Base-by-base conservation (phyloP, 1,140 invertebrate species). In the Ephestia elutella region DNA sequence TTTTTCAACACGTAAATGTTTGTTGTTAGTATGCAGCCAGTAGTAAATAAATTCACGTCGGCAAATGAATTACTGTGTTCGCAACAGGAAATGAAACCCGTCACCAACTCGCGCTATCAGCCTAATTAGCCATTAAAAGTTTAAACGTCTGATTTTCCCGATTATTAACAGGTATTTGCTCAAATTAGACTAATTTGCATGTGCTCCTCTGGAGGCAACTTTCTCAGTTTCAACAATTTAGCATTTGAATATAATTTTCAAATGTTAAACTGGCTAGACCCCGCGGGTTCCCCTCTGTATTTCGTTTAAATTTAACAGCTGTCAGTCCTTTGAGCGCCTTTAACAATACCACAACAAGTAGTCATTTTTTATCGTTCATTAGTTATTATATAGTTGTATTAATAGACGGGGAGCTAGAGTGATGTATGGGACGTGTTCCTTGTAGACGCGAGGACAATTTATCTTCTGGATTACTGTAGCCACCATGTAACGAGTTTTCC, bases 101-200 rank as follows among this genome's bases (percentile, higher is more conserved):
- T 53, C 50, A 53, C 50, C 50, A 17, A 25, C 49, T 20, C 50
- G 50, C 21, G 15, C 20, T 53, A 53, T 53, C 50, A 25, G 21
- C 13, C 50, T 53, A 53, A 53, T 53, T 53, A 53, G 15, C 50
- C 50, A 53, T 53, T 53, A 53, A 53, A 53, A 53, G 20, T 53
- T 53, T 53, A 5, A 53, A 5, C 50, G 50, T 25, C 50, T 53
- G 50, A 20, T 20, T 25, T 53, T 53, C 50, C 11, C 50, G 50
- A 53, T 53, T 15, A 53, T 53, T 53, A 25, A 53, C 50, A 25
- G 20, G 50, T 21, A 53, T 53, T 53, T 25, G 19, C 50, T 53
- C 7, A 53, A 25, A 53, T 53, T 53, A 53, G 28, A 25, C 20
- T 25, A 25, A 53, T 53, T 21, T 53, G 30, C 30, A 11, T 32